These are phyloP conservation scores for Stichodactyla helianthus DNA, from an alignment of 64 coral and sea anemone species.

Conservation along the genomic window DNA sequence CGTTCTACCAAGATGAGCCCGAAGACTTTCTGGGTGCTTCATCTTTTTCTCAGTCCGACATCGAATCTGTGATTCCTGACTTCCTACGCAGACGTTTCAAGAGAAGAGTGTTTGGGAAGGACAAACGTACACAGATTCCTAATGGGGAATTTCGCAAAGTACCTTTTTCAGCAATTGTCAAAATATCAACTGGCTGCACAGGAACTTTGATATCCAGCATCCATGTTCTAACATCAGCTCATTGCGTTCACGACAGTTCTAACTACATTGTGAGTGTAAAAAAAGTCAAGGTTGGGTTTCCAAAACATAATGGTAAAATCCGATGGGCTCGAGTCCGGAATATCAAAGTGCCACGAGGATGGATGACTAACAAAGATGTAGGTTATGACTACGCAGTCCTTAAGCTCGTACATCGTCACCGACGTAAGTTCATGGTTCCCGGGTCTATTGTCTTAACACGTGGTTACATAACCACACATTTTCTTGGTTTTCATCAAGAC, in stretches of 20 bases:
- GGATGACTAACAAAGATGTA: slow-evolving; percentile 38
- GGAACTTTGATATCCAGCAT: slow-evolving; percentile 58
- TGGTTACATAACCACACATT: neutral
- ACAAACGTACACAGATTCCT: slow-evolving; percentile 44
- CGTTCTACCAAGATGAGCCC: neutral
- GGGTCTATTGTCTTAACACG: slow-evolving; percentile 9
- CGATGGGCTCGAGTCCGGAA: slow-evolving; percentile 43
- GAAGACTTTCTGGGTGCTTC: slow-evolving; percentile 10
- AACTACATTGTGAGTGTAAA: slow-evolving; percentile 44
- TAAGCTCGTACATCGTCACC: slow-evolving; percentile 32
- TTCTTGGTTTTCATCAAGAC: slow-evolving; percentile 56
- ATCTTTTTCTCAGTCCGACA: neutral
- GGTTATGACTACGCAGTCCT: slow-evolving; percentile 70
- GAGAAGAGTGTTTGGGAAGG: slow-evolving; percentile 52
- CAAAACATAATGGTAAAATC: slow-evolving; percentile 46
- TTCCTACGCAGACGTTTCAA: neutral
- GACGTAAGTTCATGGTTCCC: slow-evolving; percentile 14
- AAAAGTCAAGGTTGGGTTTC: slow-evolving; percentile 56
- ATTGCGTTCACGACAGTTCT: slow-evolving; percentile 62
- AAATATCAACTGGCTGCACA: slow-evolving; percentile 71
- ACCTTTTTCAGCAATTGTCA: slow-evolving; percentile 63
- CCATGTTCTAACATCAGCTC: slow-evolving; percentile 78
- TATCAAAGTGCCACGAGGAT: slow-evolving; percentile 61
- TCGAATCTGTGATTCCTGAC: neutral
- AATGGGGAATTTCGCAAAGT: slow-evolving; percentile 2